Percentiles rank a stretch among this genome's conserved stretches.
Conservation (phyloP, 2,888 invertebrate genomes). For the Drosophila fulvimacula region DNA sequence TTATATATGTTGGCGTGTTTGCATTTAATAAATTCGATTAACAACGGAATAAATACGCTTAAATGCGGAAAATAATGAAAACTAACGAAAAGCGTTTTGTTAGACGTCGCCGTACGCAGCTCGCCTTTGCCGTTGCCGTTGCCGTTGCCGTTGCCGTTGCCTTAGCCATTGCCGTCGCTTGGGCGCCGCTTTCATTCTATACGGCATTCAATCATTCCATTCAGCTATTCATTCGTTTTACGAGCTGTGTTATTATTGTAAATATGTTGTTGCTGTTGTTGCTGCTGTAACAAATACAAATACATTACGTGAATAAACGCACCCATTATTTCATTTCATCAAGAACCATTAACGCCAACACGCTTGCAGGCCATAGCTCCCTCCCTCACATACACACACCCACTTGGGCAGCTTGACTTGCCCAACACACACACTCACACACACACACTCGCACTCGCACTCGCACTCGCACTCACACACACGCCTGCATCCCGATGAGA, state of each 20-base stretch:
- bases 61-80: conserved; percentile 82
- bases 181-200: conserved; percentile 76
- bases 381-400: conserved; percentile 30
- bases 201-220: conserved; percentile 78
- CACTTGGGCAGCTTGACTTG: conserved; percentile 67
- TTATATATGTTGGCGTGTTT: conserved; percentile 78
- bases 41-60: conserved; percentile 82
- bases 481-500: conserved; percentile 12
- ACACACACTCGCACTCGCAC: conserved; percentile 5
- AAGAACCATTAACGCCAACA: conserved; percentile 83
- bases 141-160: conserved; percentile 6
- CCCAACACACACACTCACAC: conserved; percentile 7
- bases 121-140: conserved; percentile 24
- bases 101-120: conserved; percentile 51
- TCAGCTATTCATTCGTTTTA: conserved; percentile 77
- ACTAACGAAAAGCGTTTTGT: conserved; percentile 81
- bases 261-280: conserved; percentile 67
- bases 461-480: background rate
- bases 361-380: conserved; percentile 57
- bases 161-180: conserved; percentile 32
- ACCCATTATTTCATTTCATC: conserved; percentile 83
- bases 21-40: conserved; percentile 83
- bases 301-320: conserved; percentile 82
- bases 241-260: conserved; percentile 81
- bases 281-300: conserved; percentile 79